A percentile compares a stretch with the other conserved stretches of the same genome.
These are phyloP conservation scores for Tinea semifulvella DNA, from an alignment of 2,888 invertebrate species.

Conservation along the genomic window DNA sequence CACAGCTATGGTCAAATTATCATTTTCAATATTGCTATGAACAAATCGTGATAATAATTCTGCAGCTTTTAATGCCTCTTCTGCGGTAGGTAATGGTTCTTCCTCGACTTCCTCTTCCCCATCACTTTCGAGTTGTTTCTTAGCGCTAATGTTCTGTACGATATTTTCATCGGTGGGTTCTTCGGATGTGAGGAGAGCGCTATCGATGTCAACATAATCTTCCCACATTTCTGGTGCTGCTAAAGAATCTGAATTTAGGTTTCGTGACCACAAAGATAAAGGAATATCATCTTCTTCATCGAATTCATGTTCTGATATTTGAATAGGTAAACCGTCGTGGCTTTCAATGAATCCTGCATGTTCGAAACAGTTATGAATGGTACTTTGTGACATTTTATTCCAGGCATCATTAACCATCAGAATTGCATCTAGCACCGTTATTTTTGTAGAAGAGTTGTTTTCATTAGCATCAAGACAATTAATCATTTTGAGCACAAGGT, in stretches of 20 bases:
- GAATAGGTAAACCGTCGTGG: slow-evolving; percentile 21
- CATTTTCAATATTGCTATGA: slow-evolving; percentile 22
- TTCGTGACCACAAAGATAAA: slow-evolving; percentile 22
- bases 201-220: slow-evolving; percentile 23
- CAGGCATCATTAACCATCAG: too few relatives aligned
- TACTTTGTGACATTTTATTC: slow-evolving; percentile 16
- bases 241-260: slow-evolving; percentile 21
- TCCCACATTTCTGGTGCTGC: slow-evolving; percentile 22
- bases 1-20: slow-evolving; percentile 20
- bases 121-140: too few relatives aligned
- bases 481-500: slow-evolving; percentile 16
- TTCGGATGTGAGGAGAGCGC: slow-evolving; percentile 23
- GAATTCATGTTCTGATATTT: slow-evolving; percentile 16
- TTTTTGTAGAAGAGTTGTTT: too few relatives aligned
- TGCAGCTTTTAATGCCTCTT: slow-evolving; percentile 24
- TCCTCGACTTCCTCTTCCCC: slow-evolving; percentile 22
- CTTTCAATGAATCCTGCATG: slow-evolving; percentile 20
- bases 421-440: too few relatives aligned
- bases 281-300: slow-evolving; percentile 22
- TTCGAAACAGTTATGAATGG: slow-evolving; percentile 14
- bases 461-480: slow-evolving; percentile 18
- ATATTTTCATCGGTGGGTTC: slow-evolving; percentile 23
- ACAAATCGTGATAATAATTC: slow-evolving; percentile 24
- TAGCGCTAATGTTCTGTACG: slow-evolving; percentile 22
- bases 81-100: slow-evolving; percentile 24